Evolutionary conservation across 1,140 invertebrate genomes (phyloP), one percentile per base, ranked within the genome.

Genomic region (Microplitis demolitor): DNA sequence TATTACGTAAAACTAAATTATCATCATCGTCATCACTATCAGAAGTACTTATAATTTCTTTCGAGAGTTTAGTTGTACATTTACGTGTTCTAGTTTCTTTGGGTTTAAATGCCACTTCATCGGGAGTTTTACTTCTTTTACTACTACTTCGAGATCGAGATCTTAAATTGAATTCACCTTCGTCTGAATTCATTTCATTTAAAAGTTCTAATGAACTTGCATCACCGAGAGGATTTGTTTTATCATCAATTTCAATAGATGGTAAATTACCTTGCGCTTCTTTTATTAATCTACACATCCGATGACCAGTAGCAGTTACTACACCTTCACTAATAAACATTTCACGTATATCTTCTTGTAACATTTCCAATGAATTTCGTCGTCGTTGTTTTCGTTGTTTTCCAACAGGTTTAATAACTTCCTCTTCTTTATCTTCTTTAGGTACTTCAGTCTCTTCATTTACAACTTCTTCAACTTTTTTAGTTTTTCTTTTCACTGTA

Each of bases 261-360:
- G 64, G 45, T 54, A 66, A 73, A 69, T 63, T 71, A 13, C 66
- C 53, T 50, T 80, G 75, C 54, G 54, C 68, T 73, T 83, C 78
- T 71, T 82, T 82, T 9, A 74, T 61, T 4, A 78, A 13, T 71
- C 85, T 83, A 53, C 87, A 87, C 45, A 80, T 80, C 11, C 88
- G 77, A 66, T 82, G 77, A 37, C 88, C 88, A 4, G 85, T 88
- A 1, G 87, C 86, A n/a, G 82, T 82, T n/a, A 91, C 79, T 2
- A 91, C 88, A 33, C 88, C 91, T 74, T 91, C 88, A 70, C 88
- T 87, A 53, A 91, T 90, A 77, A 92, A 92, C 89, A 91, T 92
- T 73, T 92, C 90, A 72, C 89, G 87, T 51, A 92, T 89, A 77
- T 92, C 91, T 73, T 91, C 90, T 56, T 92, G 91, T 6, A 92